Conservation (phyloP, 1,140 invertebrate species). For the Papilio machaon region DNA sequence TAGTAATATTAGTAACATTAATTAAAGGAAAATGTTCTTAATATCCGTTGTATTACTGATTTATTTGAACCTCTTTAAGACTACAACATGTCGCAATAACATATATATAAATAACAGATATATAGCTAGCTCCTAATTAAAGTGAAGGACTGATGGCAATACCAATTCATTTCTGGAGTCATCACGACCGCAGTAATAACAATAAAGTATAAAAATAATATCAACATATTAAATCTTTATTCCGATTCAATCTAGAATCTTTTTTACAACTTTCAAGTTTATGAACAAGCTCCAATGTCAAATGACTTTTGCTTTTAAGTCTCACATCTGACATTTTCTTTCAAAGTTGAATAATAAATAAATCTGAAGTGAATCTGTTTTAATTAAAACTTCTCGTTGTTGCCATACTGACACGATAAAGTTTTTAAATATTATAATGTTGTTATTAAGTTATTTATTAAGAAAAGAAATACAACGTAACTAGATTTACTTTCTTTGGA, state of each 20-base stretch:
- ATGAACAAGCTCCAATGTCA: constrained; percentile 7
- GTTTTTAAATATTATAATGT: not conserved
- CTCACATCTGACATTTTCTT: constrained; percentile 1
- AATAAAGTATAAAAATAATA: not conserved
- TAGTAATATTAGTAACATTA: too few relatives aligned
- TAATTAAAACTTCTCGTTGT: constrained; percentile 3
- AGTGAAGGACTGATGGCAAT: too few relatives aligned
- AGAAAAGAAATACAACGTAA: too few relatives aligned
- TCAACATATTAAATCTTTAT: not conserved
- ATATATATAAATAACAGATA: too few relatives aligned
- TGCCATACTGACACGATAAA: not conserved
- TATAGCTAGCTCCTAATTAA: too few relatives aligned
- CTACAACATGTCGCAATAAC: too few relatives aligned
- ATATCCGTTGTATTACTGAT: too few relatives aligned
- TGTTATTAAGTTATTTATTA: not conserved
- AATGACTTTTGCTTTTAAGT: not conserved
- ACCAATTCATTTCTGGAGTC: too few relatives aligned
- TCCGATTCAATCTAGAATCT: not conserved
- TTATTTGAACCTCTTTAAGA: too few relatives aligned
- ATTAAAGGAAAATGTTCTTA: too few relatives aligned
- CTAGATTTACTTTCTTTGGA: too few relatives aligned
- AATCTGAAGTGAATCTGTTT: not conserved
- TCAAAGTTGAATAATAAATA: constrained; percentile 11
- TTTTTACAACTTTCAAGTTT: not conserved
- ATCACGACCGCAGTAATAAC: too few relatives aligned